Conservation (phyloP, 2,797 vertebrate genomes). For the Semotilus atromaculatus region DNA sequence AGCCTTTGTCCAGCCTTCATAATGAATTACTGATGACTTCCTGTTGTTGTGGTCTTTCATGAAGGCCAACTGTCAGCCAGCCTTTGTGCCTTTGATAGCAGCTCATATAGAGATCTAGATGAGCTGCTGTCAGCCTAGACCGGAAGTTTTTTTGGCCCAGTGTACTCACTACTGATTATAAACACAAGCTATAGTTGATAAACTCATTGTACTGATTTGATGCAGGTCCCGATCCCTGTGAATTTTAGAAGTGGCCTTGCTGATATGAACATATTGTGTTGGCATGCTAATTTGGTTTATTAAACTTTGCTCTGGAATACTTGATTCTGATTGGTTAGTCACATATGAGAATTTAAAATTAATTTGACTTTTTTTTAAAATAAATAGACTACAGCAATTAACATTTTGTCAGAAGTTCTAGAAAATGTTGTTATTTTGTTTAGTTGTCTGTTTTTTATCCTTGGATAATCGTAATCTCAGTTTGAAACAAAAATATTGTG, state of each 20-base stretch:
- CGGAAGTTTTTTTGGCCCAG: not conserved
- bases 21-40: conserved; percentile 44
- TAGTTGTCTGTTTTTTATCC: no score
- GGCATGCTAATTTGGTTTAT: not conserved
- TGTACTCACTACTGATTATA: not conserved
- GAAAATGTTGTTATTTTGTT: no score
- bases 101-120: not conserved
- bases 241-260: not conserved
- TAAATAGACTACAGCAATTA: no score
- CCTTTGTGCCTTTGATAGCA: conserved; percentile 3
- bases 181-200: conserved; percentile 15
- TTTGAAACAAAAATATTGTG: no score
- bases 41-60: conserved; percentile 16
- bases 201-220: not conserved
- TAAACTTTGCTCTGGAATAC: not conserved
- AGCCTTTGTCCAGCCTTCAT: conserved; percentile 31
- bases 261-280: conserved; percentile 1
- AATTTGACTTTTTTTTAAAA: no score
- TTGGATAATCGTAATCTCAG: no score
- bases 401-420: no score
- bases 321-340: not conserved
- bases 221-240: not conserved
- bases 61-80: conserved; percentile 26
- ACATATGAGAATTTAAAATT: not conserved
- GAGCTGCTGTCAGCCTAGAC: not conserved